These are phyloP conservation scores for Drosophila seclusa DNA, from an alignment of 2,888 invertebrate species.

Conservation along the genomic window DNA sequence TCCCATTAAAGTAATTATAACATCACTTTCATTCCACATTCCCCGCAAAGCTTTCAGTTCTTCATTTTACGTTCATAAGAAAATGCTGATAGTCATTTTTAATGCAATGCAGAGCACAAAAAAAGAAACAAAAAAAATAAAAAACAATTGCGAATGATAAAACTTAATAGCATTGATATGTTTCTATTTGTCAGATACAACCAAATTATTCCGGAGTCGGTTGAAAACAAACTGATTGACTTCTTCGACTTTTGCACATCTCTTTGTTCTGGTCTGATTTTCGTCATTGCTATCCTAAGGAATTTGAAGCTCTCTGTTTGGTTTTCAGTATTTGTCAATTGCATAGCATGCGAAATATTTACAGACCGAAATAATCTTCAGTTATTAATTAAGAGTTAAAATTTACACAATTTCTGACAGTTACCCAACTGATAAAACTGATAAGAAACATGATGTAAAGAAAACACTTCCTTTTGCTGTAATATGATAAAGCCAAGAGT, in stretches of 20 bases:
- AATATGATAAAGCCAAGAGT: conserved; percentile 38
- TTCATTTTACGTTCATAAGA: conserved; percentile 8
- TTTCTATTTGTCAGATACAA: conserved; percentile 39
- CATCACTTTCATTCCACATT: background rate
- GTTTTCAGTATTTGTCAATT: conserved; percentile 21
- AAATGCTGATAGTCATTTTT: conserved; percentile 37
- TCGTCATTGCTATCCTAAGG: conserved; percentile 5
- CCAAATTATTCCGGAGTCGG: conserved; percentile 27
- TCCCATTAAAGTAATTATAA: background rate
- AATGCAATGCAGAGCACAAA: conserved; percentile 11
- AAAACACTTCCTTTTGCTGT: conserved; percentile 52
- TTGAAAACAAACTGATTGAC: conserved; percentile 26
- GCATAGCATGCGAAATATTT: background rate
- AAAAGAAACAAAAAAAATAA: too few species aligned
- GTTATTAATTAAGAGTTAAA: conserved; percentile 6
- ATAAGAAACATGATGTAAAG: conserved; percentile 36
- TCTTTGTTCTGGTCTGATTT: conserved; percentile 18
- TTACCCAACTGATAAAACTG: conserved; percentile 56
- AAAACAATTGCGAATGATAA: conserved; percentile 42
- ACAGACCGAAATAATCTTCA: background rate
- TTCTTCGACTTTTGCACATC: conserved; percentile 6
- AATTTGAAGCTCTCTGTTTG: conserved; percentile 29
- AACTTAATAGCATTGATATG: conserved; percentile 49
- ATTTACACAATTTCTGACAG: conserved; percentile 11
- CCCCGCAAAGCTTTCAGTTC: background rate